Percentiles rank a stretch among this genome's conserved stretches.
phyloP scores from a whole-genome alignment of 2,888 invertebrate genomes.

The Tachystola acroxantha region DNA sequence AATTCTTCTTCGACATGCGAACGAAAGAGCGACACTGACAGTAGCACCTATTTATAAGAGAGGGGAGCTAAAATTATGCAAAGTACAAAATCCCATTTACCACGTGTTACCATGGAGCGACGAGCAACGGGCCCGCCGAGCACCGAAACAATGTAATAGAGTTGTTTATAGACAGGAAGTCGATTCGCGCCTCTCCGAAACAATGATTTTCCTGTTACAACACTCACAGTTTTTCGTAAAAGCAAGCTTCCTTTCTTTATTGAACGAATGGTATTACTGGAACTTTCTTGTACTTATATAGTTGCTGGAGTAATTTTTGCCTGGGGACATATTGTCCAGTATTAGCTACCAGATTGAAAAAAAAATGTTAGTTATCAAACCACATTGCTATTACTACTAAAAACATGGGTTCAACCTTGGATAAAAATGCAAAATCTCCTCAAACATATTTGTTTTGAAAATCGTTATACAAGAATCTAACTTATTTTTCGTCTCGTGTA shows the following conservation, averaged over 20 bases:
- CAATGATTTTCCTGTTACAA: slow-evolving; percentile 30
- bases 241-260: background rate
- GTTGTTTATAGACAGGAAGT: slow-evolving; percentile 49
- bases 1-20: background rate
- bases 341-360: no score
- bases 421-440: no score
- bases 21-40: background rate
- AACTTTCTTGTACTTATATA: no score
- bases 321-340: no score
- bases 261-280: background rate
- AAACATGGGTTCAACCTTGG: no score
- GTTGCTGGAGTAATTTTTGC: no score
- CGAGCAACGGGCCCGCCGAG: slow-evolving; percentile 17
- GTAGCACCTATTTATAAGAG: slow-evolving; percentile 11
- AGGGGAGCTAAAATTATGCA: slow-evolving; percentile 50
- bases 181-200: slow-evolving; percentile 35
- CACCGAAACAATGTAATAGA: slow-evolving; percentile 47
- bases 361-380: no score
- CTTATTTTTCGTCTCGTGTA: no score
- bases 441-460: no score
- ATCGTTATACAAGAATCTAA: no score
- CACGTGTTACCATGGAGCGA: slow-evolving; percentile 6
- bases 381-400: no score
- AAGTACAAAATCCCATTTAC: slow-evolving; percentile 57
- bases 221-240: background rate